Evolutionary conservation across 2,888 invertebrate genomes (phyloP).

Genomic region (Agrotis segetum): DNA sequence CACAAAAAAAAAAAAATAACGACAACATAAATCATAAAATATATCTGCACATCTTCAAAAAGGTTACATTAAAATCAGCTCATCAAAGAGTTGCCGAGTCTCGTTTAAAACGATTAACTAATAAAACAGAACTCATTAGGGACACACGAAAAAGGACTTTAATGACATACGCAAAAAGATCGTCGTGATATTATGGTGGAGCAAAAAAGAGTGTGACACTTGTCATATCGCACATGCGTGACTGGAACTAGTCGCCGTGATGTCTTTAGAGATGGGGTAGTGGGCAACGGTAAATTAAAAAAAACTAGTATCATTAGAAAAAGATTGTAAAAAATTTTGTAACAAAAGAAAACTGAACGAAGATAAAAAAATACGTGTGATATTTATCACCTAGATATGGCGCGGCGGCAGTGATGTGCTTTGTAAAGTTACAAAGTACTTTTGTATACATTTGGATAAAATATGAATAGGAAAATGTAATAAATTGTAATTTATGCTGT

Average conservation of each 20-base stretch:
- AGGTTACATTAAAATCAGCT: constrained; percentile 30
- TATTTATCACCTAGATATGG: neutral
- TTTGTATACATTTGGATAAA: no score
- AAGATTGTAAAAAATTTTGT: no score
- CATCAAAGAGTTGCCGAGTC: constrained; percentile 49
- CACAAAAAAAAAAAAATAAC: constrained; percentile 33
- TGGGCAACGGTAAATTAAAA: neutral
- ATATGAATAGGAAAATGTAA: no score
- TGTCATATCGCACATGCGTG: constrained; percentile 66
- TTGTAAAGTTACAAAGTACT: no score
- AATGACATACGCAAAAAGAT: constrained; percentile 58
- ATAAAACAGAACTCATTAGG: constrained; percentile 64
- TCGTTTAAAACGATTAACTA: constrained; percentile 55
- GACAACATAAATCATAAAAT: constrained; percentile 16
- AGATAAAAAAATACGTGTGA: neutral
- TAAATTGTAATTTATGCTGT: no score
- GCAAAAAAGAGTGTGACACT: constrained; percentile 58
- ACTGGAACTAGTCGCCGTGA: constrained; percentile 13
- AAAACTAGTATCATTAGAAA: no score
- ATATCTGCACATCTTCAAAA: constrained; percentile 37
- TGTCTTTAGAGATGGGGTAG: constrained; percentile 11
- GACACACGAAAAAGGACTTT: constrained; percentile 42
- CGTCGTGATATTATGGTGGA: constrained; percentile 39
- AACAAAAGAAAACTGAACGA: no score
- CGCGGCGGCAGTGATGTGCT: no score